Evolutionary conservation across 2,113 vertebrate species (phyloP).

Genomic region (Copsychus sechellarum): DNA sequence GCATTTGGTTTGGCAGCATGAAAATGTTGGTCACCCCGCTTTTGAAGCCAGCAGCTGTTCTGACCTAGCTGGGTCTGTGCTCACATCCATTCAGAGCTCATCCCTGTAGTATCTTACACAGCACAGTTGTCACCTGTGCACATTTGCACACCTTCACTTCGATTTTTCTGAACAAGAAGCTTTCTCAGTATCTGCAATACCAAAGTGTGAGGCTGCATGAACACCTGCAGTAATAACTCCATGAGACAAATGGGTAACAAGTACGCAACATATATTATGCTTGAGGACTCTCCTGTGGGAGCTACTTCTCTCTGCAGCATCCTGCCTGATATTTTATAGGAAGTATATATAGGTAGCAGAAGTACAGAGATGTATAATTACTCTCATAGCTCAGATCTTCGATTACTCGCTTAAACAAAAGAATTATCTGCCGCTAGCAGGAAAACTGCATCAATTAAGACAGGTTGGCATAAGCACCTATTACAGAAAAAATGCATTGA

Average conservation of each 20-base stretch:
- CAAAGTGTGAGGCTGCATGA: fast-evolving
- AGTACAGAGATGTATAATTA: not conserved
- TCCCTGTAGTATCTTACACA: not conserved
- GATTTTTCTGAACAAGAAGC: not conserved
- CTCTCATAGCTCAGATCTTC: not conserved
- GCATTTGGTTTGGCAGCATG: not conserved
- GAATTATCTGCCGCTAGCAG: not conserved
- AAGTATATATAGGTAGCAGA: not conserved
- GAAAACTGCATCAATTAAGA: not conserved
- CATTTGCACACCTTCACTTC: not conserved
- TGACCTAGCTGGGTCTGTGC: not conserved
- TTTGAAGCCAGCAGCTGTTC: not conserved
- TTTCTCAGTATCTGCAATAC: not conserved
- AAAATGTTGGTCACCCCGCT: not conserved
- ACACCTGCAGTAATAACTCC: not conserved
- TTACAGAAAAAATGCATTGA: not conserved
- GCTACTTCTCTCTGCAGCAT: not conserved
- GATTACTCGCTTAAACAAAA: not conserved
- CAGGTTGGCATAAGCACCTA: not conserved
- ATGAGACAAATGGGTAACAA: not conserved
- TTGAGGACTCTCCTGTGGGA: not conserved
- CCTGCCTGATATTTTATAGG: not conserved
- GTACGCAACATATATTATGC: not conserved
- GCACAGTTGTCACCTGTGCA: fast-evolving
- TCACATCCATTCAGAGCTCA: not conserved